These are phyloP conservation scores for Neodon shergylaensis DNA, from an alignment of 2,113 vertebrate species.

Conservation along the genomic window DNA sequence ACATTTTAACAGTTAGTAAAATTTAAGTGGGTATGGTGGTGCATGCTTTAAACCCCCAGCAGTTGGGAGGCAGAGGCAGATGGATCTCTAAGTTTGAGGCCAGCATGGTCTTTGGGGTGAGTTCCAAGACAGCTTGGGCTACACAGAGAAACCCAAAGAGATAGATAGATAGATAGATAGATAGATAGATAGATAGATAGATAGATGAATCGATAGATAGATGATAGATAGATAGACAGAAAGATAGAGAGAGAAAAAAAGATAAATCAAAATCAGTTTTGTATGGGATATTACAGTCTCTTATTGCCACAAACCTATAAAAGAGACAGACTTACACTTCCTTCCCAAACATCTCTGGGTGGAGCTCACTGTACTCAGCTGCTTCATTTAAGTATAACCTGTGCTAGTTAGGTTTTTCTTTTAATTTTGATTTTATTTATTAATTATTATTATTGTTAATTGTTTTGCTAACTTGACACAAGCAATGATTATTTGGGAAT, in stretches of 20 bases:
- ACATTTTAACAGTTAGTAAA: not conserved
- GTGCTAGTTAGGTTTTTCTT: not conserved
- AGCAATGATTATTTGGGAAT: not conserved
- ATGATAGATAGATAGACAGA: not conserved
- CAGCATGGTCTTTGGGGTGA: not conserved
- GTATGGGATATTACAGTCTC: not conserved
- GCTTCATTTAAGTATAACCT: slow-evolving; percentile 13
- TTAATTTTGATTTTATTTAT: not conserved
- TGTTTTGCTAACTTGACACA: not conserved
- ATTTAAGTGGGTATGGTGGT: not conserved
- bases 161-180: not conserved
- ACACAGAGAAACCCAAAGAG: not conserved
- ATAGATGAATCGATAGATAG: not conserved
- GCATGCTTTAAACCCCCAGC: not conserved
- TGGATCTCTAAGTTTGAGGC: not conserved
- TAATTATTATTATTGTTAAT: not conserved
- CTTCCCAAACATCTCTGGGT: slow-evolving; percentile 15
- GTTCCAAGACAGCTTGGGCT: not conserved
- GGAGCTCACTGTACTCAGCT: not conserved
- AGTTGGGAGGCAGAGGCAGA: not conserved
- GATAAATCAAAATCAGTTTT: not conserved
- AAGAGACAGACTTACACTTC: not conserved
- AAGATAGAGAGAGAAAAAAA: not conserved
- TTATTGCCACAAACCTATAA: not conserved
- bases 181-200: not conserved